phyloP scores from a whole-genome alignment of 2,888 invertebrate species.

The Amphipoea lucens region DNA sequence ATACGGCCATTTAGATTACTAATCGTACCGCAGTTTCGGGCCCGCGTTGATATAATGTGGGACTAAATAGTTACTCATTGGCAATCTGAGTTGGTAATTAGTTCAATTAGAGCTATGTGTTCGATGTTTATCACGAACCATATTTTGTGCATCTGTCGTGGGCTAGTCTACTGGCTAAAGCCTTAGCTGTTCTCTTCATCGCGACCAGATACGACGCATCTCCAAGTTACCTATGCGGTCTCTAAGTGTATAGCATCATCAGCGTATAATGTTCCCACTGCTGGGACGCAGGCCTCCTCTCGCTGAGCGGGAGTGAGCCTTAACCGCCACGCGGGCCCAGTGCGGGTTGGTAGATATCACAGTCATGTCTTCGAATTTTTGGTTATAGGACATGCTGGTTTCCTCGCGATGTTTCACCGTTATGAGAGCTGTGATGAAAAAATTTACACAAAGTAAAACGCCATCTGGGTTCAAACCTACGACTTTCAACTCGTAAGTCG shows the following conservation, averaged over 20 bases:
- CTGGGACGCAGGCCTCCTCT: not conserved
- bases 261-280: not conserved
- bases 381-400: too few species aligned
- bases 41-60: slow-evolving; percentile 1
- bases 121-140: not conserved
- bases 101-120: slow-evolving; percentile 2
- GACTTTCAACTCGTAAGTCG: too few species aligned
- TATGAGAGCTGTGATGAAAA: too few species aligned
- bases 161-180: not conserved
- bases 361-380: too few species aligned
- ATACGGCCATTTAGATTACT: slow-evolving; percentile 26
- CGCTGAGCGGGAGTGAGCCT: not conserved
- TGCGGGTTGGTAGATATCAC: not conserved
- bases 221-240: not conserved
- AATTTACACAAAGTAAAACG: too few species aligned
- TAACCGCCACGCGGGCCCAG: not conserved
- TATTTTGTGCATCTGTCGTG: not conserved
- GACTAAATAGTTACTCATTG: slow-evolving; percentile 1
- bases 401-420: too few species aligned
- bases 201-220: not conserved
- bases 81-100: not conserved
- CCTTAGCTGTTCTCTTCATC: not conserved
- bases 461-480: too few species aligned
- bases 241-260: not conserved
- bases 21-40: not conserved